Percentiles rank a stretch among this genome's conserved stretches.
phyloP scores from a whole-genome alignment of 1,140 invertebrate genomes.

The Cydia strobilella region DNA sequence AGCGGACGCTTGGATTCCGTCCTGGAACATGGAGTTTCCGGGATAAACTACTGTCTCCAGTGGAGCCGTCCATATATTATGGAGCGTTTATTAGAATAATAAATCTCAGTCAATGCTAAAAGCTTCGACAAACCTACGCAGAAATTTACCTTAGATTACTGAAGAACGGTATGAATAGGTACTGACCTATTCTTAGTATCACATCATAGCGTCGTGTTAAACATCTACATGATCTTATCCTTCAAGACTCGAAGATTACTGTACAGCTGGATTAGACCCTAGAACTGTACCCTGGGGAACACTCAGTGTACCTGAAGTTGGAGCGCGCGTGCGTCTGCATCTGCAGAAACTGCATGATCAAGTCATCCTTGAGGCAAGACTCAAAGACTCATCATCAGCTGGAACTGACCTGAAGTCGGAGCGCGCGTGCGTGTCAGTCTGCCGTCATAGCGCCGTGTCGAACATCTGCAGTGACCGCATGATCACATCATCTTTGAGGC shows the following conservation, averaged over 20 bases:
- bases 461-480: slow-evolving; percentile 91
- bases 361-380: slow-evolving; percentile 92
- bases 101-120: no score
- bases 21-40: slow-evolving; percentile 39
- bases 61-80: no score
- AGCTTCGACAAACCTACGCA: no score
- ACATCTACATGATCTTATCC: slow-evolving; percentile 82
- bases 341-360: slow-evolving; percentile 88
- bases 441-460: slow-evolving; percentile 87
- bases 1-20: slow-evolving; percentile 49
- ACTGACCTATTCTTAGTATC: slow-evolving; percentile 42
- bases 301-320: no score
- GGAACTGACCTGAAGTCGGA: slow-evolving; percentile 46
- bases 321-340: slow-evolving; percentile 82
- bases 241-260: slow-evolving; percentile 52
- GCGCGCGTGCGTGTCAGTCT: slow-evolving; percentile 59
- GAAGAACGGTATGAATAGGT: no score
- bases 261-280: no score
- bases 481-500: slow-evolving; percentile 93
- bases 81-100: no score
- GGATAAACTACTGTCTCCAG: no score
- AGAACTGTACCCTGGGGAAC: no score
- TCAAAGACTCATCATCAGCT: slow-evolving; percentile 86
- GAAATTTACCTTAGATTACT: no score
- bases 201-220: slow-evolving; percentile 87